Percentiles rank a stretch among this genome's conserved stretches.
phyloP scores from a whole-genome alignment of 2,797 vertebrate genomes.

The Enteromius treurensis region DNA sequence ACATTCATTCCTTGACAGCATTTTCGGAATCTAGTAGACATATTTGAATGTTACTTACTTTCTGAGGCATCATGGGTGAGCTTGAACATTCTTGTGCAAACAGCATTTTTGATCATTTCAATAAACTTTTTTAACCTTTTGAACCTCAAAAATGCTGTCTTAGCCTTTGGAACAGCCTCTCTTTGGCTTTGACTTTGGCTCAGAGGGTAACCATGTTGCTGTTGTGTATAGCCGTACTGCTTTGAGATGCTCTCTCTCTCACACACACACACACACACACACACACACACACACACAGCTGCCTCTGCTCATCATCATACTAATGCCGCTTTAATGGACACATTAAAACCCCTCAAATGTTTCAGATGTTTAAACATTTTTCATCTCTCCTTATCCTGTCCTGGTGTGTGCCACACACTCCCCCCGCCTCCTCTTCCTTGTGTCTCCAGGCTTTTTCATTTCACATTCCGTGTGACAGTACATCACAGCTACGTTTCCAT shows the following conservation, averaged over 20 bases:
- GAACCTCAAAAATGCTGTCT: not conserved
- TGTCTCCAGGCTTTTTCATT: slow-evolving; percentile 26
- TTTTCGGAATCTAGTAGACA: not conserved
- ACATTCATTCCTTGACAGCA: not conserved
- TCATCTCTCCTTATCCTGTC: slow-evolving; percentile 13
- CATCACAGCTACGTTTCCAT: slow-evolving; percentile 12
- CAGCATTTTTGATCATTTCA: slow-evolving; percentile 2
- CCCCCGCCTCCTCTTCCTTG: not conserved
- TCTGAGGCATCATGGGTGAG: not conserved
- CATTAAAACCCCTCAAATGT: slow-evolving; percentile 60
- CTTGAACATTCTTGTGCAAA: not conserved
- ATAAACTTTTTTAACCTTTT: not conserved
- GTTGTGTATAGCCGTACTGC: slow-evolving; percentile 7
- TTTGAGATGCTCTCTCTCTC: slow-evolving; percentile 9
- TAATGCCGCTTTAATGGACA: slow-evolving; percentile 67
- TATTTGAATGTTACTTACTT: slow-evolving; percentile 1
- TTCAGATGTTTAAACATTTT: slow-evolving; percentile 62
- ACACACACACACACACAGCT: slow-evolving; percentile 44
- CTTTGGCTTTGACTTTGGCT: slow-evolving; percentile 4
- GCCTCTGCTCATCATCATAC: slow-evolving; percentile 66
- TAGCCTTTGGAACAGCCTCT: not conserved
- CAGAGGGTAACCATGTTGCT: not conserved
- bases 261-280: slow-evolving; percentile 38
- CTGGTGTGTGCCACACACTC: not conserved
- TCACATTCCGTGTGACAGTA: slow-evolving; percentile 33